These are phyloP conservation scores for Rhagium mordax DNA, from an alignment of 2,888 invertebrate genomes.

Conservation along the genomic window DNA sequence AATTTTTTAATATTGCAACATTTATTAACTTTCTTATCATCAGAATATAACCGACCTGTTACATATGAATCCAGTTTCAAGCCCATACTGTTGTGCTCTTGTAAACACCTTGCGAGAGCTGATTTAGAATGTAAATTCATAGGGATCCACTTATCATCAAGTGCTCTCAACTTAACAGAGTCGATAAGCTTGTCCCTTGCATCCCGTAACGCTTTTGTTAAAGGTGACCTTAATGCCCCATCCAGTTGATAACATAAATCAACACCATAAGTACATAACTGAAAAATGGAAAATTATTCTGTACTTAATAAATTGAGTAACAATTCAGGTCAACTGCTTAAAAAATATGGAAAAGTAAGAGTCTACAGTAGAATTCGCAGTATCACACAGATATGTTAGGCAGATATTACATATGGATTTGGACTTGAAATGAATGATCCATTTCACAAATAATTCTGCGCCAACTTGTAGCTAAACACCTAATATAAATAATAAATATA, in stretches of 20 bases:
- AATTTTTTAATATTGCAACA: too few species aligned
- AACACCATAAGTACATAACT: conserved; percentile 80
- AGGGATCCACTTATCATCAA: conserved; percentile 91
- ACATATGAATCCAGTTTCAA: conserved; percentile 79
- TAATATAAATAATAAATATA: too few species aligned
- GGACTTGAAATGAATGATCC: too few species aligned
- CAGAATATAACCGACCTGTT: conserved; percentile 67
- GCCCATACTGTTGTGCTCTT: conserved; percentile 81
- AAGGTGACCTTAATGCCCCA: conserved; percentile 84
- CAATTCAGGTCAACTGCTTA: too few species aligned
- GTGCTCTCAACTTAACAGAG: conserved; percentile 81
- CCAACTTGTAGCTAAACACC: too few species aligned
- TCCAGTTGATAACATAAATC: conserved; percentile 95
- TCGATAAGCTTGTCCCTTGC: conserved; percentile 88
- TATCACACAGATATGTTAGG: too few species aligned
- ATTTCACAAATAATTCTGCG: too few species aligned
- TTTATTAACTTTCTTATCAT: too few species aligned
- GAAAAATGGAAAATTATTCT: conserved; percentile 54
- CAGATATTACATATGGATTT: too few species aligned
- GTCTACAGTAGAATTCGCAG: too few species aligned
- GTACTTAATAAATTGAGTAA: too few species aligned
- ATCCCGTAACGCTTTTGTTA: conserved; percentile 83
- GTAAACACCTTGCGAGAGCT: conserved; percentile 73
- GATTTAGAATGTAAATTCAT: conserved; percentile 83
- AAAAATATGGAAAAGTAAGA: too few species aligned